phyloP scores from a whole-genome alignment of 35 echinoderm and acorn worm species.

The Anneissia japonica region DNA sequence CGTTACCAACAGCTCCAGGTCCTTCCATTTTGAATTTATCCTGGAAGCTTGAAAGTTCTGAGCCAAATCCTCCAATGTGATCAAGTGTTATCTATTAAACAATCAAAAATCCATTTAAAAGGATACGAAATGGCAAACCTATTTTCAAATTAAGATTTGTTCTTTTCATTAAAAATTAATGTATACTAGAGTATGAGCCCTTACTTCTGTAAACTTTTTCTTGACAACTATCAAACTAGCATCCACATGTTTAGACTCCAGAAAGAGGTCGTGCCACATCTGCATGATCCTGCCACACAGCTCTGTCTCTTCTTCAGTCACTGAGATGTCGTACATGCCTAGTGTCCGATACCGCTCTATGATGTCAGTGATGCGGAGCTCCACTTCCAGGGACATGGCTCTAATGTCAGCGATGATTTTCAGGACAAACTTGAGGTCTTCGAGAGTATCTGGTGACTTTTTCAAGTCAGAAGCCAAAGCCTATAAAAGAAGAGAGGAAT shows the following conservation, averaged over 20 bases:
- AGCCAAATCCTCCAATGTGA: conserved; percentile 86
- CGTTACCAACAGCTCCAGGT: conserved; percentile 85
- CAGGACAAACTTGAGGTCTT: conserved; percentile 96
- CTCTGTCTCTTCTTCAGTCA: conserved; percentile 77
- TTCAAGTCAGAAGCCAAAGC: conserved; percentile 66
- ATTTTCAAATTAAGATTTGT: too few relatives aligned
- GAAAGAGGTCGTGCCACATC: conserved; percentile 82
- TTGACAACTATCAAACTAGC: conserved; percentile 94
- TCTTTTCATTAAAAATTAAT: too few relatives aligned
- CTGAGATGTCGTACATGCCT: conserved; percentile 70
- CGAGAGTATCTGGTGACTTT: conserved; percentile 80
- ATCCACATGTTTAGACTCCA: conserved; percentile 97
- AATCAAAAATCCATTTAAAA: background rate
- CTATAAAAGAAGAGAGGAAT: conserved; percentile 16
- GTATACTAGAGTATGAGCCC: too few relatives aligned
- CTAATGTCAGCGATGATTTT: conserved; percentile 87
- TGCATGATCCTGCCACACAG: conserved; percentile 58
- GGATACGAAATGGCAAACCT: too few relatives aligned
- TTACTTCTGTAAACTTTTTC: conserved; percentile 98
- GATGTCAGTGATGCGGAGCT: conserved; percentile 91
- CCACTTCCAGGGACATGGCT: conserved; percentile 88
- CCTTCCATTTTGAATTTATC: conserved; percentile 77
- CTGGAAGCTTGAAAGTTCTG: conserved; percentile 83
- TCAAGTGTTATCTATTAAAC: conserved; percentile 72
- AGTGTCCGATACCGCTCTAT: conserved; percentile 87